Base-by-base conservation (phyloP, 2,888 invertebrate genomes). In the Melieria crassipennis region DNA sequence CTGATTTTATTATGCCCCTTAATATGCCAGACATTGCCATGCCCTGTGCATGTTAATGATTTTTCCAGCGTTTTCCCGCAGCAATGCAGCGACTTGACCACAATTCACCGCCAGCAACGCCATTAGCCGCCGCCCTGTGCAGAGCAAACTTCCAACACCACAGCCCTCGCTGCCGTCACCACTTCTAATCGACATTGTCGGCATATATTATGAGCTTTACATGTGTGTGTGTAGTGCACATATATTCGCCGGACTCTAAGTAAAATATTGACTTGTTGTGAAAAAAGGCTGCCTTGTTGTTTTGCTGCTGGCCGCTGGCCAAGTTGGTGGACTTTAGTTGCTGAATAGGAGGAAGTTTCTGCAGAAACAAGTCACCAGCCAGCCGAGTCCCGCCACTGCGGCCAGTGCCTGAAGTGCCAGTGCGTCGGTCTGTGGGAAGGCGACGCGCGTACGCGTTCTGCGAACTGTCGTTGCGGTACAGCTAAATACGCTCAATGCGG, bases 111-210 rank as follows among this genome's bases (percentile, higher is more conserved):
- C 3, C 30, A 30, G 30, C 30, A 30, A 30, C 30, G 30, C 30
- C 30, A 30, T 30, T 30, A 30, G 30, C 30, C 30, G 30, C 30
- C 30, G 30, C 30, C 30, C 30, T 30, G 30, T 30, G 30, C 30
- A 30, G 30, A 30, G 30, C 30, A 30, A 30, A 30, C 30, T 30
- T 2, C 2, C 30, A 30, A 30, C 30, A 30, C 30, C 30, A 16
- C 57, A 30, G 42, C 42, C 4, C 43, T 16, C 42, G 42, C 52
- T 7, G 46, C 7, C 30, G 67, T 57, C 46, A 42, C 60, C 78
- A 68, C 78, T 79, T 81, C 80, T 80, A 81, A 80, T 77, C 74
- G 79, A 82, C 81, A 82, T 79, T 74, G 76, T 74, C 76, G 78
- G 81, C 82, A 81, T 81, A 71, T 68, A 73, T 74, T 76, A 81